A percentile compares a stretch with the other conserved stretches of the same genome.
Conservation (phyloP, 2,797 vertebrate species). For the Coregonus ussuriensis region DNA sequence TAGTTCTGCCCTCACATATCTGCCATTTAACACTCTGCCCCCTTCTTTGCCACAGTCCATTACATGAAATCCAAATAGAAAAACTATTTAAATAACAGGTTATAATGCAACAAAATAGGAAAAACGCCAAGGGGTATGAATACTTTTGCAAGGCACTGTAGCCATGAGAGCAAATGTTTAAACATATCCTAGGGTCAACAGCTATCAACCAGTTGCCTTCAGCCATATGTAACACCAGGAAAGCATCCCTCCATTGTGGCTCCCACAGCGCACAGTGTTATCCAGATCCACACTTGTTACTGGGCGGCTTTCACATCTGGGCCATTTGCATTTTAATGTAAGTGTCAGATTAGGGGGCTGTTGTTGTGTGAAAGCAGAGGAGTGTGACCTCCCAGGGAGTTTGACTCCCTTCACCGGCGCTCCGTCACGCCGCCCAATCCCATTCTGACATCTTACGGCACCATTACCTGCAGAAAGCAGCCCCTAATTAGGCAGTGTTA, state of each 20-base stretch:
- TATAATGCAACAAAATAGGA: too few species aligned
- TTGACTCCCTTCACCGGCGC: conserved; percentile 56
- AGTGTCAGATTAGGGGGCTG: conserved; percentile 69
- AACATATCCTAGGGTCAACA: conserved; percentile 61
- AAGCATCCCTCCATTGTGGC: conserved; percentile 29
- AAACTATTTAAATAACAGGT: too few species aligned
- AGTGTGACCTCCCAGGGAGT: conserved; percentile 66
- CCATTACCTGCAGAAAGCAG: conserved; percentile 82
- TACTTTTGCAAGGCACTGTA: neutral
- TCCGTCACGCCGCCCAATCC: conserved; percentile 51
- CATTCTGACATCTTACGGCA: conserved; percentile 66
- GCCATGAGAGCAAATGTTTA: conserved; percentile 55
- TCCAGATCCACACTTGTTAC: conserved; percentile 71
- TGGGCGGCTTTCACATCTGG: conserved; percentile 64
- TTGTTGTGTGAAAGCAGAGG: conserved; percentile 63
- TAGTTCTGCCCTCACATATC: too few species aligned
- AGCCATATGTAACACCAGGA: conserved; percentile 36
- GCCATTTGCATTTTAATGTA: conserved; percentile 77
- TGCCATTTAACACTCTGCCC: too few species aligned
- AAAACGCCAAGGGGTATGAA: too few species aligned
- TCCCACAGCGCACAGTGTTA: conserved; percentile 57
- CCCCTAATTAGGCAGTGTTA: conserved; percentile 85
- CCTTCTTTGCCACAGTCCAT: too few species aligned
- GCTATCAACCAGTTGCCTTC: conserved; percentile 57
- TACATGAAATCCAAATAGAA: too few species aligned